These are phyloP conservation scores for Noctua janthina DNA, from an alignment of 2,888 invertebrate species.

Conservation along the genomic window DNA sequence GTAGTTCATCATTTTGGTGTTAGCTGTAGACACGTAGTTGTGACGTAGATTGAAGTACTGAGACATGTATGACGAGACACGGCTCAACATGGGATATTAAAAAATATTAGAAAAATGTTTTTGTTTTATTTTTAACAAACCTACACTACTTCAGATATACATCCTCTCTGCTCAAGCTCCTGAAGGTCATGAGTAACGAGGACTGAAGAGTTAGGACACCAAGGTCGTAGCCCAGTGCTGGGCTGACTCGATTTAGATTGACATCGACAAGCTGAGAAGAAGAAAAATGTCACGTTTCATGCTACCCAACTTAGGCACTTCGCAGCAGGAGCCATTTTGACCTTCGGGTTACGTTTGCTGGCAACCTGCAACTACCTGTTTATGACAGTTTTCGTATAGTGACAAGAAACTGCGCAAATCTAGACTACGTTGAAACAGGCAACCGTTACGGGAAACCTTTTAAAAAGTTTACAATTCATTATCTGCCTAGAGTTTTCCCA, in stretches of 20 bases:
- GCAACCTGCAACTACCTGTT: not conserved
- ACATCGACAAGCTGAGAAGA: not conserved
- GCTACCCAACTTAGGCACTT: not conserved
- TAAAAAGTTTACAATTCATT: not conserved
- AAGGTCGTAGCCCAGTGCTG: not conserved
- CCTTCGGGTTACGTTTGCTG: not conserved
- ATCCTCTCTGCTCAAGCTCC: not conserved
- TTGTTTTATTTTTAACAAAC: slow-evolving; percentile 55
- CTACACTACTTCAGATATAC: not conserved
- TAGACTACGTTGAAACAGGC: not conserved
- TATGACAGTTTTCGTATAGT: not conserved
- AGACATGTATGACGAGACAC: slow-evolving; percentile 73
- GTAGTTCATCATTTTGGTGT: slow-evolving; percentile 33
- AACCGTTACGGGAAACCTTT: not conserved
- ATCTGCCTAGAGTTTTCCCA: not conserved
- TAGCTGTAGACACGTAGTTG: slow-evolving; percentile 56
- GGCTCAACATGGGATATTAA: slow-evolving; percentile 77
- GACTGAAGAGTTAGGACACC: not conserved
- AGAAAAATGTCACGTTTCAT: not conserved
- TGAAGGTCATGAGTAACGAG: not conserved
- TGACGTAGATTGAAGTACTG: slow-evolving; percentile 65
- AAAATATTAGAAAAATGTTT: slow-evolving; percentile 69
- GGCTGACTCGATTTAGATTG: not conserved
- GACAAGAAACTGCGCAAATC: not conserved
- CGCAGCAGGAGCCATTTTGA: not conserved